Evolutionary conservation across 2,888 invertebrate species (phyloP), one percentile per base, ranked within the genome.

Genomic region (Cerastis rubricosa): DNA sequence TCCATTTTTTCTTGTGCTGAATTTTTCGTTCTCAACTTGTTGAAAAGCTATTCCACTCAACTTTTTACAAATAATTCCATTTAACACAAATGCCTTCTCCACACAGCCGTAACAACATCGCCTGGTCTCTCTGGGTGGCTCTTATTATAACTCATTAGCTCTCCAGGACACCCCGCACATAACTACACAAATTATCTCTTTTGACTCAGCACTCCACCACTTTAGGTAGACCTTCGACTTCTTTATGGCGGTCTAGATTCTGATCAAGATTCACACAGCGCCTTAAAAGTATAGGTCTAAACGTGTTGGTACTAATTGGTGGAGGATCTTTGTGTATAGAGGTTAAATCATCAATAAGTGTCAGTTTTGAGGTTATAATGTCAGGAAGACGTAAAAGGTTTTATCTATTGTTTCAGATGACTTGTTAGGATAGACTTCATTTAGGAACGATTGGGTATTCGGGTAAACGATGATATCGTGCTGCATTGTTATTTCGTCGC

Each of bases 131-230:
- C 89, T 88, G 90, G 90, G 91, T 91, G 92, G 92, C 85, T 92
- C 91, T 92, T 93, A 94, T 94, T 94, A 95, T 94, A 95, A 94
- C 94, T 95, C 95, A 95, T 95, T 95, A 95, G 94, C 91, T 88
- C 89, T 90, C 89, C 81, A 82, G 85, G 89, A 90, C 92, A 93
- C 91, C 91, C 85, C 73, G 91, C 89, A 90, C 89, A 86, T 89
- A 89, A 90, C 91, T 88, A 90, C 92, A 92, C 93, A 92, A 94
- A 94, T 91, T 93, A 94, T 92, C 88, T 87, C 85, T 87, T 90
- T 85, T 86, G 81, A 89, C 83, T 89, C 88, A 86, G 76, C 83
- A 78, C 54, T 45, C 22, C 47, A 85, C 84, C 85, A 84, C 40
- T 25, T 2, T 78, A 72, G 47, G 6, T 14, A 49, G 83, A 82